Evolutionary conservation across 2,797 vertebrate species (phyloP).

Genomic region (Alauda arvensis): DNA sequence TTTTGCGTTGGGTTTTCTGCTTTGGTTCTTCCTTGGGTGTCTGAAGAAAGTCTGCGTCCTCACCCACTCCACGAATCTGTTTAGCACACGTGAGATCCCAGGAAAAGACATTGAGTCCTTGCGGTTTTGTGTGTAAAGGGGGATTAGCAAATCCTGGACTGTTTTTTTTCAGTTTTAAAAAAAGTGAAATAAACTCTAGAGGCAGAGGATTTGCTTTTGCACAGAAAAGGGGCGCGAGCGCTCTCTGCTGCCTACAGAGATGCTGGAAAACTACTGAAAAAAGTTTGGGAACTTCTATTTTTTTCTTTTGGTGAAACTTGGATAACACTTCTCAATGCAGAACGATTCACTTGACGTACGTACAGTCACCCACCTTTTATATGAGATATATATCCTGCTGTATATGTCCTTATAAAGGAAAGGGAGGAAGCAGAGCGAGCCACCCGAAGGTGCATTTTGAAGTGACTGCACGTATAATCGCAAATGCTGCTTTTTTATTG

Average conservation of each 20-base stretch:
- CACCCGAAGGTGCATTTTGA: conserved; percentile 71
- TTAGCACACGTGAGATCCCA: conserved; percentile 51
- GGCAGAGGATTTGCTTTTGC: conserved; percentile 83
- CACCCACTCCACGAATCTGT: neutral
- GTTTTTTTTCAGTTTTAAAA: neutral
- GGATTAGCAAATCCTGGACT: conserved; percentile 40
- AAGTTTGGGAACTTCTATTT: conserved; percentile 29
- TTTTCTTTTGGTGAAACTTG: conserved; percentile 54
- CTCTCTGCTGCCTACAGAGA: conserved; percentile 81
- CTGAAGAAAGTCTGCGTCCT: conserved; percentile 9
- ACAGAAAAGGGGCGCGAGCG: conserved; percentile 78
- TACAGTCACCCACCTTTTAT: conserved; percentile 54
- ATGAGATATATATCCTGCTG: neutral
- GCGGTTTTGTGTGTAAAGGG: conserved; percentile 15
- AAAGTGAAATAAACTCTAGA: conserved; percentile 69
- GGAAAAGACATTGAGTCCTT: conserved; percentile 60
- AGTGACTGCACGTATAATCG: conserved; percentile 78
- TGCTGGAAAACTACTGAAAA: conserved; percentile 85
- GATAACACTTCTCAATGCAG: conserved; percentile 62
- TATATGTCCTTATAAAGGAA: conserved; percentile 44
- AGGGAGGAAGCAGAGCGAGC: conserved; percentile 62
- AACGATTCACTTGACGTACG: conserved; percentile 70
- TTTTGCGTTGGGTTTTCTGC: neutral
- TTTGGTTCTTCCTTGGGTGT: neutral
- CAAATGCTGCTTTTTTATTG: conserved; percentile 85